phyloP scores from a whole-genome alignment of 2,797 vertebrate genomes.

The Clarias platycephalus region DNA sequence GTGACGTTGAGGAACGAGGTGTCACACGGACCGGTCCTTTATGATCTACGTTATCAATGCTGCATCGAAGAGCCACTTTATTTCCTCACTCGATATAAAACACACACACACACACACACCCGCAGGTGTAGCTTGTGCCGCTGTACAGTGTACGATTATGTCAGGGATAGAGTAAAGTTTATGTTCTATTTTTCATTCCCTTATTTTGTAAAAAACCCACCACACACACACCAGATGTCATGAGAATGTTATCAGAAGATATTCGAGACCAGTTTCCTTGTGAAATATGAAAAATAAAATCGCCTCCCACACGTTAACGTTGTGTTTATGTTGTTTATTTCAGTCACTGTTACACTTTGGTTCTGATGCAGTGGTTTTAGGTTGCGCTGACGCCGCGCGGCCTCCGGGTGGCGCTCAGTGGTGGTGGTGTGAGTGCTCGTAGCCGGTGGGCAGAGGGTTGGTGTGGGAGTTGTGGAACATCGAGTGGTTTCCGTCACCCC shows the following conservation, averaged over 20 bases:
- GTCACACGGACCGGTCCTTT: neutral
- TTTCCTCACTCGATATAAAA: slow-evolving; percentile 7
- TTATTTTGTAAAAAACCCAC: slow-evolving; percentile 43
- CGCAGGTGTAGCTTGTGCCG: slow-evolving; percentile 16
- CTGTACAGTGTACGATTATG: slow-evolving; percentile 42
- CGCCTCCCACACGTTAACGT: neutral
- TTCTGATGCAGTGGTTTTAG: neutral
- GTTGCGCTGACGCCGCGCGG: neutral
- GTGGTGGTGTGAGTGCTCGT: slow-evolving; percentile 71
- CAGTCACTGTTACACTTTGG: neutral
- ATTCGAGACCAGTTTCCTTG: neutral
- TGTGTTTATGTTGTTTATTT: neutral
- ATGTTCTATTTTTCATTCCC: slow-evolving; percentile 47
- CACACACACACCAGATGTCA: slow-evolving; percentile 11
- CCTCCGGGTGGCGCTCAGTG: slow-evolving; percentile 57
- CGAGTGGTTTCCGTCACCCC: slow-evolving; percentile 87
- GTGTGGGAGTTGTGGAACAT: slow-evolving; percentile 84
- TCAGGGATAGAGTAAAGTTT: slow-evolving; percentile 44
- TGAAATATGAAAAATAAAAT: slow-evolving; percentile 30
- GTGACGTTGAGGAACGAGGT: neutral
- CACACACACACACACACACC: no score
- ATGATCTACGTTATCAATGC: neutral
- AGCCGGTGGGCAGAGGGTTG: slow-evolving; percentile 82
- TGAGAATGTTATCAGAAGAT: neutral
- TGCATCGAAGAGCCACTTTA: neutral